Conservation (phyloP, 30 jellyfish, hydroid and myxozoan species). For the Pseudorhiza aurosa region DNA sequence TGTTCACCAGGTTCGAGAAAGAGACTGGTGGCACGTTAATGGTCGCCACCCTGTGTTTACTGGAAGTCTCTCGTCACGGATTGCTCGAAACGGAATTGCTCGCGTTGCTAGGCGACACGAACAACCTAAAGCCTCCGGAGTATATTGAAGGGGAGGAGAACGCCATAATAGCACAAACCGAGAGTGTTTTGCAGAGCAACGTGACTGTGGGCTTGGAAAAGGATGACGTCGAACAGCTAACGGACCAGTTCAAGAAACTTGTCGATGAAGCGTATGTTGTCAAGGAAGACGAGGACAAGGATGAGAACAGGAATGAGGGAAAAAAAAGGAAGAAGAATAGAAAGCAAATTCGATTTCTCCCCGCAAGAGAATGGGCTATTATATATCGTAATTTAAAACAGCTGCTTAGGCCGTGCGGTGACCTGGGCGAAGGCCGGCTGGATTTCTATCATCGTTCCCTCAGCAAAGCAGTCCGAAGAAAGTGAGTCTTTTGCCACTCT, state of each 20-base stretch:
- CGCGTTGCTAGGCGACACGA: conserved; percentile 85
- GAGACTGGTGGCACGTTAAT: conserved; percentile 95
- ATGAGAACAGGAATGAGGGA: conserved; percentile 39
- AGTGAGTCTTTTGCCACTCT: no score
- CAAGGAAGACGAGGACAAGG: conserved; percentile 58
- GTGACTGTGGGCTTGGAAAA: conserved; percentile 60
- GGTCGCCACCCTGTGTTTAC: conserved; percentile 94
- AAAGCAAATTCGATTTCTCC: conserved; percentile 75
- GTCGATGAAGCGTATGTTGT: conserved; percentile 87
- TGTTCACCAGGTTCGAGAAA: conserved; percentile 83
- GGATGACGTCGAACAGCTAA: conserved; percentile 84
- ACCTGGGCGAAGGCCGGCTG: conserved; percentile 95
- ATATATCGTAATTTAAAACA: conserved; percentile 87
- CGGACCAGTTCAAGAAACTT: conserved; percentile 83
- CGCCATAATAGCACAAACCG: conserved; percentile 63
- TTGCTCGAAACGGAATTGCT: conserved; percentile 87
- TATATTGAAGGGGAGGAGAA: conserved; percentile 81
- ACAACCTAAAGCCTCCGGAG: conserved; percentile 47
- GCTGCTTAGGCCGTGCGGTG: conserved; percentile 96
- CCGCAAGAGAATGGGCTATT: conserved; percentile 98
- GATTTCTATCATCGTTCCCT: conserved; percentile 97
- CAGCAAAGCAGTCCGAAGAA: conserved; percentile 93
- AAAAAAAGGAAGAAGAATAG: conserved; percentile 37
- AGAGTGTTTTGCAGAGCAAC: conserved; percentile 56
- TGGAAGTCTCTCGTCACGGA: conserved; percentile 98